phyloP scores from a whole-genome alignment of 35 echinoderm and acorn worm genomes.

The Stichopus chloronotus region DNA sequence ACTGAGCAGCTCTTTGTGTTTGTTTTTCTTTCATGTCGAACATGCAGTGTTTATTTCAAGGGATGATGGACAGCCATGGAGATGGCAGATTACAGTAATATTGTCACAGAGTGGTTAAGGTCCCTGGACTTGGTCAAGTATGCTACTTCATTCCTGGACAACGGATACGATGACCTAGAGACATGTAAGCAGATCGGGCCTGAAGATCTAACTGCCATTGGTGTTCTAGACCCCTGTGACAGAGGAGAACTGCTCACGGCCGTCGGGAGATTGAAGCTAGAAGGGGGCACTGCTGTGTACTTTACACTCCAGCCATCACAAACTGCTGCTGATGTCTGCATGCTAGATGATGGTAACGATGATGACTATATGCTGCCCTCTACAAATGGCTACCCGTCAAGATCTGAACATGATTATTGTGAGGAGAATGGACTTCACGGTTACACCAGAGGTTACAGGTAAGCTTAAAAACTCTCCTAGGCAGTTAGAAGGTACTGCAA shows the following conservation, averaged over 20 bases:
- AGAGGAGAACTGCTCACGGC: conserved; percentile 76
- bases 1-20: background rate
- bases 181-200: conserved; percentile 99
- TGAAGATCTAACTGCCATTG: conserved; percentile 94
- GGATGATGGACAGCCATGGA: conserved; percentile 49
- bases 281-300: conserved; percentile 97
- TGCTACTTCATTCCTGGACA: conserved; percentile 83
- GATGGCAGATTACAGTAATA: conserved; percentile 68
- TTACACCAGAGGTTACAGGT: conserved; percentile 48
- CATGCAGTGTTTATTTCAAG: background rate
- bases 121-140: conserved; percentile 84
- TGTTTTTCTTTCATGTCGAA: background rate
- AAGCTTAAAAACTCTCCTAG: background rate
- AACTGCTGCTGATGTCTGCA: background rate
- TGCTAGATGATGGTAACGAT: background rate
- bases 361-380: conserved; percentile 30
- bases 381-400: conserved; percentile 4
- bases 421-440: conserved; percentile 19
- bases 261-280: conserved; percentile 70
- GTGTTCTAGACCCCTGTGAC: conserved; percentile 71
- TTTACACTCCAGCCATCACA: conserved; percentile 77
- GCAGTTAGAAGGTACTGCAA: too few species aligned
- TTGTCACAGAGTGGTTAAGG: conserved; percentile 94
- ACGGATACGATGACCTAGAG: conserved; percentile 97
- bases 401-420: conserved; percentile 18